Evolutionary conservation across 2,113 vertebrate species (phyloP), one percentile per base, ranked within the genome.

Genomic region (Neogobius melanostomus): DNA sequence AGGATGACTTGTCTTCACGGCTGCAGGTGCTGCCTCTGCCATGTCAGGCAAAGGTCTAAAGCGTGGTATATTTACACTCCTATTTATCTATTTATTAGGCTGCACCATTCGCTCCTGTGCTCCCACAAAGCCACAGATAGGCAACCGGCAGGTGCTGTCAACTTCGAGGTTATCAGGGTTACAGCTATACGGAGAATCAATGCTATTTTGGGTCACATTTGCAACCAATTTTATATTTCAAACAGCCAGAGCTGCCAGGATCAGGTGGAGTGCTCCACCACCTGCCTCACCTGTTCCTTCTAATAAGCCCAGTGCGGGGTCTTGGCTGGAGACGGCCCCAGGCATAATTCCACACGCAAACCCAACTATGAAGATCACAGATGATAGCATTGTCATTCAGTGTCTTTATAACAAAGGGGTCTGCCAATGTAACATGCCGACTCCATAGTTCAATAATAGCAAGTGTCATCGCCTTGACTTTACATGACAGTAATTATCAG

Each of bases 11-110:
- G 79, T 82, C 73, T 81, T 77, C 64, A 71, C 36, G 71, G 89
- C 90, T 89, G 81, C 79, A 86, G 85, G 86, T 90, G 86, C 80
- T 75, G 76, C 89, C 80, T 91, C 78, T 70, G 81, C 76, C 82
- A 65, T 85, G 86, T 85, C 89, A 84, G 73, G 66, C 72, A 59
- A 49, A 74, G 72, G 81, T 84, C 82, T 87, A 78, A 85, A 75
- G 75, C 82, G 78, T 74, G 88, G 75, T 90, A 91, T 90, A 89
- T 90, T 89, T 82, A 89, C 84, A 69, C 75, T 82, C 82, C 84
- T 91, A 81, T 87, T 89, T 89, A 85, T 88, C 85, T 89, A 86
- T 90, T 90, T 92, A 91, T 91, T 89, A 85, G 75, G 80, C 69
- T 63, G 50, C 1, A 9, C 69, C 45, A 43, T 78, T 72, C 75